phyloP scores from a whole-genome alignment of 2,888 invertebrate genomes.

The Chorisops tibialis region DNA sequence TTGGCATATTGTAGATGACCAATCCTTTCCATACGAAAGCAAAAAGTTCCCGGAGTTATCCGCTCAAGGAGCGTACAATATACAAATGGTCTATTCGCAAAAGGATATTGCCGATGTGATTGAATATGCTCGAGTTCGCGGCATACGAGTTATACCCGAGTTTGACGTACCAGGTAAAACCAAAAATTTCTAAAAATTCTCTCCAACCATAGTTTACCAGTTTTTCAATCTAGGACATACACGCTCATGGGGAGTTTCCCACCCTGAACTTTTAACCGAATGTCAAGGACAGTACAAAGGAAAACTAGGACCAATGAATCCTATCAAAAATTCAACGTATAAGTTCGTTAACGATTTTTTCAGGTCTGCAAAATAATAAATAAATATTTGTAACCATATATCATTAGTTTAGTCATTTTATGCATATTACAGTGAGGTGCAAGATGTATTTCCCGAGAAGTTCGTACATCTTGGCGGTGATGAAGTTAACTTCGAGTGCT shows the following conservation, averaged over 20 bases:
- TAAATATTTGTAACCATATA: too few species aligned
- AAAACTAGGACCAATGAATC: conserved; percentile 77
- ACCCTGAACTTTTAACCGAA: conserved; percentile 68
- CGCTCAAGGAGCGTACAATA: conserved; percentile 68
- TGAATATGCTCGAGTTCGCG: conserved; percentile 72
- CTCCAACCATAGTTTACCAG: too few species aligned
- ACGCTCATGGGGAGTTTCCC: conserved; percentile 78
- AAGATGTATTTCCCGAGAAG: conserved; percentile 68
- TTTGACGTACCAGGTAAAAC: conserved; percentile 88
- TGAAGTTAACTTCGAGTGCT: conserved; percentile 80
- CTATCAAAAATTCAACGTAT: conserved; percentile 64
- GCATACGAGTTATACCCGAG: conserved; percentile 85
- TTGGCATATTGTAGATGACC: conserved; percentile 94
- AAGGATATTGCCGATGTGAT: conserved; percentile 65
- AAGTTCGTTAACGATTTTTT: conserved; percentile 66
- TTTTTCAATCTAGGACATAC: conserved; percentile 81
- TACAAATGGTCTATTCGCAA: conserved; percentile 62
- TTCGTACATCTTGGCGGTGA: conserved; percentile 92
- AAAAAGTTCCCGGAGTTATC: conserved; percentile 72
- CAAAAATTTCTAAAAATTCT: too few species aligned
- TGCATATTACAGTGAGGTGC: conserved; percentile 49
- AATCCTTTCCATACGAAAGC: conserved; percentile 87
- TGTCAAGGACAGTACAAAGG: conserved; percentile 61
- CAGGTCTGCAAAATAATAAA: conserved; percentile 65
- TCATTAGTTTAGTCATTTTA: too few species aligned